phyloP scores from a whole-genome alignment of 1,140 invertebrate genomes.

The Nylanderia fulva region DNA sequence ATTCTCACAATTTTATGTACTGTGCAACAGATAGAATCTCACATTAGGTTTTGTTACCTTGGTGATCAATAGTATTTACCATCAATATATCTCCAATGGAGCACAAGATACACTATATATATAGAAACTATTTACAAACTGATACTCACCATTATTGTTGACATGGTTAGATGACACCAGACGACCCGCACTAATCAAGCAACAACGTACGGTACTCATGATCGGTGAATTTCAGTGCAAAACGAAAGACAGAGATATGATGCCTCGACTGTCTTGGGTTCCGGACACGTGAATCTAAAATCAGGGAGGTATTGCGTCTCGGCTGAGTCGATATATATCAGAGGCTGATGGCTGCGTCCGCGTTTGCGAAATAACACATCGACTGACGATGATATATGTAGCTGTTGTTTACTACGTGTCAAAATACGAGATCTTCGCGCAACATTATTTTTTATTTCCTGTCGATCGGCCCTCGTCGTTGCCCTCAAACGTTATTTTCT shows the following conservation, averaged over 20 bases:
- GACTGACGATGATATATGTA: neutral
- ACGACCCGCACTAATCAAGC: conserved; percentile 82
- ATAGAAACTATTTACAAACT: conserved; percentile 30
- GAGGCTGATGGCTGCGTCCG: neutral
- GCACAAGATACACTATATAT: neutral
- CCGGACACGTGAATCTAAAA: conserved; percentile 17
- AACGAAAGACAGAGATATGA: neutral
- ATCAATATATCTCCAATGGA: conserved; percentile 35
- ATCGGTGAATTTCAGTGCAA: conserved; percentile 33
- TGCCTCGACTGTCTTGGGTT: conserved; percentile 20
- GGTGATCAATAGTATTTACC: conserved; percentile 13
- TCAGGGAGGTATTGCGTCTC: conserved; percentile 16
- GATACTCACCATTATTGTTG: conserved; percentile 81
- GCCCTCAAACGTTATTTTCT: too few relatives aligned
- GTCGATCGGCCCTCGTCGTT: neutral
- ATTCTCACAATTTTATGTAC: conserved; percentile 84
- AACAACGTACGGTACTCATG: conserved; percentile 85
- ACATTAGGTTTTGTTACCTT: neutral
- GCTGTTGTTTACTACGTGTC: conserved; percentile 8
- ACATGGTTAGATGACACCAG: conserved; percentile 83
- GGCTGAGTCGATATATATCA: neutral
- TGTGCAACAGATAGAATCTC: conserved; percentile 55
- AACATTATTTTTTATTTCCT: neutral
- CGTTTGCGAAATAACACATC: conserved; percentile 14
- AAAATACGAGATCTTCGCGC: neutral